Conservation (phyloP, 2,888 invertebrate genomes). For the Aradus depressus region DNA sequence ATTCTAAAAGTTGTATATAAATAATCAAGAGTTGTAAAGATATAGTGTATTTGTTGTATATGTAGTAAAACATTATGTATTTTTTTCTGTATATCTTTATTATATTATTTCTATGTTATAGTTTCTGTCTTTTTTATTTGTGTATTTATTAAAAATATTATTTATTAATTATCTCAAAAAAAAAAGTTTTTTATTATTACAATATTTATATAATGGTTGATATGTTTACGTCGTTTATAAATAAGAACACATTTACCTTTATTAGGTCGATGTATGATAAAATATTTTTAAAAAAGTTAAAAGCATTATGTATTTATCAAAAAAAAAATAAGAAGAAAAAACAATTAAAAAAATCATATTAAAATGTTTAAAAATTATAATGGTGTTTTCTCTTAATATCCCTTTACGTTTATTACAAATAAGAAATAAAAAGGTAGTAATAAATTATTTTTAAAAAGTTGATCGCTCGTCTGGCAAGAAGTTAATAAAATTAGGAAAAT, state of each 20-base stretch:
- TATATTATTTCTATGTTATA: slow-evolving; percentile 24
- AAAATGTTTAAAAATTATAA: slow-evolving; percentile 15
- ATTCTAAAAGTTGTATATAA: neutral
- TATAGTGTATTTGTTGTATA: neutral
- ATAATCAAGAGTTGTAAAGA: neutral
- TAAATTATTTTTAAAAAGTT: too few species aligned
- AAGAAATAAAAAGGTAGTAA: too few species aligned
- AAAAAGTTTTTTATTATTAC: slow-evolving; percentile 24
- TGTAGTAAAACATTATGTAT: too few species aligned
- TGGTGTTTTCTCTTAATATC: neutral
- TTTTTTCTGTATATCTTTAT: slow-evolving; percentile 22
- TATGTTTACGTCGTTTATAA: too few species aligned
- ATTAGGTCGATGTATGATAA: slow-evolving; percentile 15
- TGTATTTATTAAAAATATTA: slow-evolving; percentile 27
- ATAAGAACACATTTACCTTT: slow-evolving; percentile 18
- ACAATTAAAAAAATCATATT: too few species aligned
- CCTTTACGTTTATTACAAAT: too few species aligned
- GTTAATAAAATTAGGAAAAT: too few species aligned
- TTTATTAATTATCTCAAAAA: slow-evolving; percentile 27
- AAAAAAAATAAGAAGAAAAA: too few species aligned
- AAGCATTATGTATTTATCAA: slow-evolving; percentile 18
- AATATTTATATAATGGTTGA: slow-evolving; percentile 17
- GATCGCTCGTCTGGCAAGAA: too few species aligned
- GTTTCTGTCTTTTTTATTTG: slow-evolving; percentile 28
- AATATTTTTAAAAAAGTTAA: too few species aligned